Conservation (phyloP, 2,888 invertebrate genomes). For the Galeruca laticollis region DNA sequence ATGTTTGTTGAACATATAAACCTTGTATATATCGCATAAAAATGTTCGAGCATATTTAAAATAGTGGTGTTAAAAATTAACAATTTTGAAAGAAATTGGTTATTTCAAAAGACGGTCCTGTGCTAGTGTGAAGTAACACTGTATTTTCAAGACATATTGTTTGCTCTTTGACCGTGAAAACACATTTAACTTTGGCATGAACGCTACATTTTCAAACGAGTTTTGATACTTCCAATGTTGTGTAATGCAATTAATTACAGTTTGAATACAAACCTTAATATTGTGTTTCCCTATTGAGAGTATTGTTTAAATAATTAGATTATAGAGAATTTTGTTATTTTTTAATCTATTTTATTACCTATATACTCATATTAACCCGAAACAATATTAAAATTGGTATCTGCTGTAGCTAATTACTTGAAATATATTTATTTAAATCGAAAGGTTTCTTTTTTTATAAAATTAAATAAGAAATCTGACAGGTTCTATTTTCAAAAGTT, state of each 20-base stretch:
- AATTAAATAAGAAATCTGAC: too few species aligned
- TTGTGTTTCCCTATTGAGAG: background rate
- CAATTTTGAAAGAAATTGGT: too few species aligned
- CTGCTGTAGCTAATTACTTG: too few species aligned
- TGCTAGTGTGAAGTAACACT: conserved; percentile 7
- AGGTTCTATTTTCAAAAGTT: too few species aligned
- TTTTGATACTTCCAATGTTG: conserved; percentile 36
- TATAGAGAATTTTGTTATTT: too few species aligned
- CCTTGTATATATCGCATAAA: too few species aligned
- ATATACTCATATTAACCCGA: too few species aligned
- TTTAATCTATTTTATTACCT: too few species aligned
- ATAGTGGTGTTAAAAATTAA: background rate
- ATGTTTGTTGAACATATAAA: too few species aligned
- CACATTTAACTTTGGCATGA: conserved; percentile 48
- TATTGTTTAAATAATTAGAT: background rate
- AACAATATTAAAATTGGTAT: too few species aligned
- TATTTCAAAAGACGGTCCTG: background rate
- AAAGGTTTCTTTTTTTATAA: too few species aligned
- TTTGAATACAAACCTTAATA: background rate
- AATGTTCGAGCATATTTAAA: background rate
- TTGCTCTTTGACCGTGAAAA: conserved; percentile 47
- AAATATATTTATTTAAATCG: too few species aligned
- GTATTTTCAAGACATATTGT: conserved; percentile 39
- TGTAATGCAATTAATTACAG: conserved; percentile 39
- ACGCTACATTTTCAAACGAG: conserved; percentile 37